These are phyloP conservation scores for Aleadryas rufinucha DNA, from an alignment of 2,113 vertebrate genomes.

Conservation along the genomic window DNA sequence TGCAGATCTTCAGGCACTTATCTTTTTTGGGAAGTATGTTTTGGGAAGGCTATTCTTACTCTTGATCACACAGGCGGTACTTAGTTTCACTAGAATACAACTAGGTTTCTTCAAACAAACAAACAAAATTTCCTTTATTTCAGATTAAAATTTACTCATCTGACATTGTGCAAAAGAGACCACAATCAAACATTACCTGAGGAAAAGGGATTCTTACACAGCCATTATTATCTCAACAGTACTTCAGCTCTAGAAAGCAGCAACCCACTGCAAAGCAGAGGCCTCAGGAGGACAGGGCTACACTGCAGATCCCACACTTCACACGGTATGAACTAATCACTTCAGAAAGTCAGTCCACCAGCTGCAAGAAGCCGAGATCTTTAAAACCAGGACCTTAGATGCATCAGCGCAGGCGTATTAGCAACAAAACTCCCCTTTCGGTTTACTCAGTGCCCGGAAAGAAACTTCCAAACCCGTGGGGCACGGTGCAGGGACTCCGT, in stretches of 20 bases:
- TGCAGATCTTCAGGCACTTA: not conserved
- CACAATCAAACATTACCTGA: not conserved
- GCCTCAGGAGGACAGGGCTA: not conserved
- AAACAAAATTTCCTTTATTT: not conserved
- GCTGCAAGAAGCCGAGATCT: fast-evolving
- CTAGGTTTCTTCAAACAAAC: not conserved
- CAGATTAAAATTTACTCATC: not conserved
- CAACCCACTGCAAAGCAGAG: not conserved
- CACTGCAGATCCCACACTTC: not conserved
- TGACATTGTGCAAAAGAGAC: not conserved
- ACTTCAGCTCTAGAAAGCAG: not conserved
- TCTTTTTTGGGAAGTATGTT: not conserved
- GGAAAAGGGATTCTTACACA: not conserved
- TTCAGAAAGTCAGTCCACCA: not conserved
- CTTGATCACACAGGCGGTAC: not conserved
- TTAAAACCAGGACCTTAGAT: not conserved
- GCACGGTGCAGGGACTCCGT: fast-evolving
- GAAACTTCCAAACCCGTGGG: not conserved
- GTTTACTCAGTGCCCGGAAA: not conserved
- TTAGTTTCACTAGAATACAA: not conserved
- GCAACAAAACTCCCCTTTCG: not conserved
- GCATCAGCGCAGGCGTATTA: fast-evolving
- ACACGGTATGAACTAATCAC: fast-evolving
- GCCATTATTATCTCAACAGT: not conserved
- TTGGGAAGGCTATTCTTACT: not conserved